Evolutionary conservation across 2,113 vertebrate species (phyloP).

Genomic region (Brachyhypopomus occidentalis): DNA sequence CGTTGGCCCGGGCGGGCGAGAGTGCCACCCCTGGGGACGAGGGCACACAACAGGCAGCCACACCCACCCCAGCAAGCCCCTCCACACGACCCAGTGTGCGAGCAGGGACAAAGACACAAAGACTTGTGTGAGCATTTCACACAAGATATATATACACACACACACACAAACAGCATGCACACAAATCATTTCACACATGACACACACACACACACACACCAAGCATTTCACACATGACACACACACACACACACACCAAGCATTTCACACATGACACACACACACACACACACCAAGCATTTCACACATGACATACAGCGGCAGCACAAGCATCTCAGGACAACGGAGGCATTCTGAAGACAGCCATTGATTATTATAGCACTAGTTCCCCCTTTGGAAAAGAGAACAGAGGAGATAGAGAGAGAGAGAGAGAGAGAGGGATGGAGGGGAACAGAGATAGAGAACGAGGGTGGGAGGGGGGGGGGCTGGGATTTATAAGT

Average conservation of each 20-base stretch:
- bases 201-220: neutral
- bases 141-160: neutral
- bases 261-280: neutral
- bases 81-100: neutral
- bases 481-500: constrained; percentile 60
- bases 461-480: neutral
- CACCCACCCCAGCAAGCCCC: neutral
- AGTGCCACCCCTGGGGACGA: constrained; percentile 7
- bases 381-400: neutral
- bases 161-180: neutral
- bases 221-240: neutral
- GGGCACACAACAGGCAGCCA: neutral
- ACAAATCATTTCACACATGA: neutral
- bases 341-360: constrained; percentile 45
- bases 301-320: neutral
- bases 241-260: neutral
- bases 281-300: neutral
- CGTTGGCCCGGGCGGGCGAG: neutral
- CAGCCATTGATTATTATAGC: constrained; percentile 53
- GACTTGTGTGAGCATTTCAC: constrained; percentile 10
- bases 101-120: constrained; percentile 49
- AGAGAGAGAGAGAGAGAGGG: neutral
- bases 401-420: neutral
- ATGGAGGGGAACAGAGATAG: neutral
- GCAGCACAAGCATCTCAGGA: constrained; percentile 38